These are phyloP conservation scores for Eugnorisma glareosa DNA, from an alignment of 2,888 invertebrate species.

Conservation along the genomic window DNA sequence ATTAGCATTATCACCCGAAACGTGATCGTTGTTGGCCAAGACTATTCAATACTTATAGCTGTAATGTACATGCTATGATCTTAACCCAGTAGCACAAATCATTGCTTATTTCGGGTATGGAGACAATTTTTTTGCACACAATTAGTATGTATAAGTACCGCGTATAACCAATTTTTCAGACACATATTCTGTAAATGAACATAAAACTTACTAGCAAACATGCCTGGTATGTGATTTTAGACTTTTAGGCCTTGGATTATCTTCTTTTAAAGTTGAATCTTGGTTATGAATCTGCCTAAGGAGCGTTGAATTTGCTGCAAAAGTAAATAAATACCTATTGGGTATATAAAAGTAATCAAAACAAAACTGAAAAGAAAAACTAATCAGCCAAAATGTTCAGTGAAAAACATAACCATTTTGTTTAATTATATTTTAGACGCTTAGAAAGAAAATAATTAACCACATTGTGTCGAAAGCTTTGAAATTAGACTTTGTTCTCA, in stretches of 20 bases:
- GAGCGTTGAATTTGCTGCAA: not conserved
- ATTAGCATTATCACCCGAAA: not conserved
- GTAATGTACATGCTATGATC: too few species aligned
- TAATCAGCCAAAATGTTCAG: conserved; percentile 3
- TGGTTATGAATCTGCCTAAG: not conserved
- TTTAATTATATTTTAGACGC: conserved; percentile 21
- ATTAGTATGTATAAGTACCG: not conserved
- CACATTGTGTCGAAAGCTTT: not conserved
- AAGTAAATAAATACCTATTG: not conserved
- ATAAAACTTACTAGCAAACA: not conserved
- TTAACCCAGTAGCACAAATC: not conserved
- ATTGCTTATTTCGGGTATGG: not conserved
- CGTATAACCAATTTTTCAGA: not conserved
- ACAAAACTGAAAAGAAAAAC: conserved; percentile 6
- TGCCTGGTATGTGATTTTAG: not conserved
- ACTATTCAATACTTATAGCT: not conserved
- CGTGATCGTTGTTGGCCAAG: too few species aligned
- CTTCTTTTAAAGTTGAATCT: not conserved
- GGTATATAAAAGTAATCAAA: not conserved
- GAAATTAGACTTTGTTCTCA: not conserved
- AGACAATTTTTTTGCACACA: not conserved
- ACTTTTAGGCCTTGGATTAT: not conserved
- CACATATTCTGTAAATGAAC: not conserved
- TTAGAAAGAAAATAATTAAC: conserved; percentile 28
- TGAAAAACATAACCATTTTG: conserved; percentile 3